phyloP scores from a whole-genome alignment of 2,113 vertebrate species.

The Mustela nigripes region DNA sequence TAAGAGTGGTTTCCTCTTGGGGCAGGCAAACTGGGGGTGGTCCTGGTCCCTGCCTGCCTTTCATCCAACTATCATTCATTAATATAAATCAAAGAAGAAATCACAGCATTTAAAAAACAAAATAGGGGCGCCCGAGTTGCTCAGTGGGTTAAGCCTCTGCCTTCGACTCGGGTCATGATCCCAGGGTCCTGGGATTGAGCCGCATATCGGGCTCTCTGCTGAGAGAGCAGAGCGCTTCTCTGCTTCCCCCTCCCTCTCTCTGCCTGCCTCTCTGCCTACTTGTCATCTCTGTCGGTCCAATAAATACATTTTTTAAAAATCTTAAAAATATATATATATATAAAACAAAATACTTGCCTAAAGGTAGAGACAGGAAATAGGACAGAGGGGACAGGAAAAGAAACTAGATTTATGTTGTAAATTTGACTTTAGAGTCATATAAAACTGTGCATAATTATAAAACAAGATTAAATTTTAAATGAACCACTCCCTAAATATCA shows the following conservation, averaged over 20 bases:
- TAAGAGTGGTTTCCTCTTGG: not conserved
- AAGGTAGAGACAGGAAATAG: not conserved
- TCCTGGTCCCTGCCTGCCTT: not conserved
- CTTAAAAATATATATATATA: not conserved
- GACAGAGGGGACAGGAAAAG: not conserved
- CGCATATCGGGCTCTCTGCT: too few species aligned
- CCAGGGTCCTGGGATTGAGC: too few species aligned
- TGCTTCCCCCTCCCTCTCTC: too few species aligned
- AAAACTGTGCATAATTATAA: not conserved
- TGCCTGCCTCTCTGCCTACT: too few species aligned
- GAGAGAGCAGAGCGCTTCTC: too few species aligned
- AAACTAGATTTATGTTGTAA: not conserved
- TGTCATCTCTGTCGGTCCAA: too few species aligned
- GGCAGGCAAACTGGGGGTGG: too few species aligned
- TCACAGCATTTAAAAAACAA: constrained; percentile 31
- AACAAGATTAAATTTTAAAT: constrained; percentile 3
- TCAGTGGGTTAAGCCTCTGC: too few species aligned
- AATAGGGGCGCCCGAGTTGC: not conserved
- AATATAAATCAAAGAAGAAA: not conserved
- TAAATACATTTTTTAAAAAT: too few species aligned
- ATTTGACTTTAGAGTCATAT: not conserved
- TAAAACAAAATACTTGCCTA: constrained; percentile 38
- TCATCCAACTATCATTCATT: not conserved
- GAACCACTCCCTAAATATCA: not conserved
- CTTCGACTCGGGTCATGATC: too few species aligned